Percentiles rank a stretch among this genome's conserved stretches.
Conservation (phyloP, 2,113 vertebrate genomes). For the Anhinga anhinga region DNA sequence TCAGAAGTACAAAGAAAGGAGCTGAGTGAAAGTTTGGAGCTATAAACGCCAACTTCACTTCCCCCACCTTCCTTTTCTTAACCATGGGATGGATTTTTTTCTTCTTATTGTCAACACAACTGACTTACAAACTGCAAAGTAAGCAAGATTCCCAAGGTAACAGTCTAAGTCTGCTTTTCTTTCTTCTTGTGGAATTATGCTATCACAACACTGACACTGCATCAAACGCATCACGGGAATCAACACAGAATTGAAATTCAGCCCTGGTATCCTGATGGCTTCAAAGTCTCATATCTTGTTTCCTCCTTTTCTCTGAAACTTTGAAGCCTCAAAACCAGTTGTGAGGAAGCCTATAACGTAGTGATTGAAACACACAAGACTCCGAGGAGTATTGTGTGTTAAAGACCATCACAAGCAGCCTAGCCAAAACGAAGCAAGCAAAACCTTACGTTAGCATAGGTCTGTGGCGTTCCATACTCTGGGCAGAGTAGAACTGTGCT, state of each 20-base stretch:
- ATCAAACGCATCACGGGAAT: not conserved
- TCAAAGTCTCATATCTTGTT: not conserved
- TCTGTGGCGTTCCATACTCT: not conserved
- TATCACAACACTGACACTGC: not conserved
- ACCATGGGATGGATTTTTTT: not conserved
- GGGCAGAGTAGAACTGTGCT: not conserved
- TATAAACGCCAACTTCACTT: not conserved
- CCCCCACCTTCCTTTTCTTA: not conserved
- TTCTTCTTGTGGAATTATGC: not conserved
- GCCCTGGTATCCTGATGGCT: not conserved
- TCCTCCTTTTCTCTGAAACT: not conserved
- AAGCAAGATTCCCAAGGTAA: not conserved
- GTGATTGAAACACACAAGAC: not conserved
- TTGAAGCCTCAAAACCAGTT: not conserved
- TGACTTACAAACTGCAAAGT: not conserved
- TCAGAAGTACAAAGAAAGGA: constrained; percentile 8
- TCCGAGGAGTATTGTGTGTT: rapidly evolving
- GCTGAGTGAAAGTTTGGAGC: not conserved
- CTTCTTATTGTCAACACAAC: not conserved
- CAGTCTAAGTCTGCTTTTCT: not conserved
- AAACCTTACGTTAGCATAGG: not conserved
- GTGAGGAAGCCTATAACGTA: not conserved
- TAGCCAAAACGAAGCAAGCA: not conserved
- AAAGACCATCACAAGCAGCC: not conserved
- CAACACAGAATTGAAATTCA: not conserved